Base-by-base conservation (phyloP, 1,140 invertebrate genomes). In the Anoplophora glabripennis region DNA sequence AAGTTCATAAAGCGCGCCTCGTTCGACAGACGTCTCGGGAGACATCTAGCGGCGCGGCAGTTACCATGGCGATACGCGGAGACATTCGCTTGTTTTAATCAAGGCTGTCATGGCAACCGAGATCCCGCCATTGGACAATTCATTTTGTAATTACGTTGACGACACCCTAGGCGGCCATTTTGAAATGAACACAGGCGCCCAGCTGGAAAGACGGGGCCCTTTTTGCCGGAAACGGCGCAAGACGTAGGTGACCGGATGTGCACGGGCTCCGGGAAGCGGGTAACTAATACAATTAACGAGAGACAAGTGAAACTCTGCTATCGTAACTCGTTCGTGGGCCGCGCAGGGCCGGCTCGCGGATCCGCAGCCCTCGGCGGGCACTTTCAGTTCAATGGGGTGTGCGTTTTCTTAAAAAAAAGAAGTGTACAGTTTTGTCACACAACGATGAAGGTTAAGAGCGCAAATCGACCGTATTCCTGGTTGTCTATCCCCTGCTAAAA, bases 121-220 rank as follows among this genome's bases (percentile, higher is more conserved):
- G 74, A 74, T 73, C 73, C 74, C 72, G 74, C 74, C 74, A 76
- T 76, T 76, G 74, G 74, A 75, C 74, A 76, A 76, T 76, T 76
- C 74, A 76, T 76, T 76, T 76, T 71, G 74, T 76, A 76, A 76
- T 76, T 76, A 76, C 74, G 73, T 70, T 74, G 74, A 76, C 74
- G 74, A 76, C 74, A 76, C 74, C 74, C 74, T 63, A 73, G 74
- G 74, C 74, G 73, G 74, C 74, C 74, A 76, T 76, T 76, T 76
- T 76, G 74, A 72, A 75, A 72, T 68, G 70, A 71, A 71, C 66
- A 66, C 72, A 70, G 61, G 53, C 66, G 74, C 57, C 70, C 72
- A 72, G 63, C 46, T 46, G 56, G 52, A 52, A 59, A 65, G 64
- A 57, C 55, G 60, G 28, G 40, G 18, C n/a, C 59, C 36, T 62